A percentile compares a stretch with the other conserved stretches of the same genome.
phyloP scores from a whole-genome alignment of 1,140 invertebrate species.

The Drosophila sproati region DNA sequence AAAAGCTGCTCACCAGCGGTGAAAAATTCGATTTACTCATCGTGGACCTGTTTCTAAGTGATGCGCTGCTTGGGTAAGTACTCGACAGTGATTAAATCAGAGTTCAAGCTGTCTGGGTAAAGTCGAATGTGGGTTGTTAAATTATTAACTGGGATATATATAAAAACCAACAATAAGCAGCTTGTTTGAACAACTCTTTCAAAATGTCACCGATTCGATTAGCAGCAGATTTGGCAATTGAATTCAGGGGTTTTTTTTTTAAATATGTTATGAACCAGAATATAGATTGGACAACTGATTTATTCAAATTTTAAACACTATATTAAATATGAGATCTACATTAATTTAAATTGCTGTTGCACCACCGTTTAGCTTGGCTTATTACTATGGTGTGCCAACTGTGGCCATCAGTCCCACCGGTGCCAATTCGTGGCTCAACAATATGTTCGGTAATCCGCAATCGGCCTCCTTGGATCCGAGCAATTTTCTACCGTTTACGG shows the following conservation, averaged over 20 bases:
- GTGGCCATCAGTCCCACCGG: slow-evolving; percentile 87
- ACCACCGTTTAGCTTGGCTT: slow-evolving; percentile 84
- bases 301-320: no score
- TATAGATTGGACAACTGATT: no score
- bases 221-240: no score
- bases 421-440: slow-evolving; percentile 87
- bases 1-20: slow-evolving; percentile 66
- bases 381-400: slow-evolving; percentile 86
- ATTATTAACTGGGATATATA: no score
- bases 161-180: no score
- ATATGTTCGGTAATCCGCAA: slow-evolving; percentile 87
- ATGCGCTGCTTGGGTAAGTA: slow-evolving; percentile 77
- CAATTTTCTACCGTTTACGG: slow-evolving; percentile 85
- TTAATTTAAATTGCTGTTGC: neutral
- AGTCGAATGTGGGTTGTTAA: neutral
- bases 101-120: neutral
- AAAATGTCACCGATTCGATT: no score
- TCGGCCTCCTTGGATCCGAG: slow-evolving; percentile 87
- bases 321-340: no score
- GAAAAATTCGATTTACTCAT: slow-evolving; percentile 76
- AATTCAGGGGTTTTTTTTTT: no score
- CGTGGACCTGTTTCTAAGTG: slow-evolving; percentile 76
- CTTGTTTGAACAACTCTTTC: no score
- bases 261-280: no score
- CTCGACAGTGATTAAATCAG: neutral